These are phyloP conservation scores for Gortyna flavago DNA, from an alignment of 2,888 invertebrate species.

Conservation along the genomic window DNA sequence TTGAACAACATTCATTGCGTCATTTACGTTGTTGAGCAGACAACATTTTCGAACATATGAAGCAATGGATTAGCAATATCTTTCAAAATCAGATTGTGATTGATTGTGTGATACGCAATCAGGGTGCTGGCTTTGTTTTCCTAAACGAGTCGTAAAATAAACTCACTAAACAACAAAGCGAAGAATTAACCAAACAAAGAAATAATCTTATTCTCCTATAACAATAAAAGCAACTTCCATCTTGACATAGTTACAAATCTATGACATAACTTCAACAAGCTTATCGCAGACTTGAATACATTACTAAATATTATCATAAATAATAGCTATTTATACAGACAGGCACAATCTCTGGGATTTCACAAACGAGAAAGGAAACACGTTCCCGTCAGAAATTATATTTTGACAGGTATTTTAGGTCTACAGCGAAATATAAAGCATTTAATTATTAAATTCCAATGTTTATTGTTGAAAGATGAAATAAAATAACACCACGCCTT, in stretches of 20 bases:
- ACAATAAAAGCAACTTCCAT: conserved; percentile 17
- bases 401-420: conserved; percentile 9
- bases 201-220: conserved; percentile 27
- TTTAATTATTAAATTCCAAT: conserved; percentile 6
- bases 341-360: conserved; percentile 16
- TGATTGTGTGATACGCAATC: too few relatives aligned
- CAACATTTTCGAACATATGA: too few relatives aligned
- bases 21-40: too few relatives aligned
- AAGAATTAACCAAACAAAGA: conserved; percentile 6
- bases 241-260: conserved; percentile 35
- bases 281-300: conserved; percentile 18
- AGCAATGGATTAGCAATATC: too few relatives aligned
- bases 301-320: conserved; percentile 45
- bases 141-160: not conserved
- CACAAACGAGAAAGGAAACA: conserved; percentile 26
- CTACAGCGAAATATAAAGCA: conserved; percentile 1
- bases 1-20: too few relatives aligned
- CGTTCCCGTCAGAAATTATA: conserved; percentile 12
- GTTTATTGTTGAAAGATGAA: not conserved
- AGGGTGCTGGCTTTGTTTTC: too few relatives aligned
- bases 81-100: too few relatives aligned
- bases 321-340: conserved; percentile 37
- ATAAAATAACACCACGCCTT: not conserved
- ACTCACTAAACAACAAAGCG: not conserved
- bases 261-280: conserved; percentile 38